Conservation (phyloP, 2,888 invertebrate genomes). For the Phaedon cochleariae region DNA sequence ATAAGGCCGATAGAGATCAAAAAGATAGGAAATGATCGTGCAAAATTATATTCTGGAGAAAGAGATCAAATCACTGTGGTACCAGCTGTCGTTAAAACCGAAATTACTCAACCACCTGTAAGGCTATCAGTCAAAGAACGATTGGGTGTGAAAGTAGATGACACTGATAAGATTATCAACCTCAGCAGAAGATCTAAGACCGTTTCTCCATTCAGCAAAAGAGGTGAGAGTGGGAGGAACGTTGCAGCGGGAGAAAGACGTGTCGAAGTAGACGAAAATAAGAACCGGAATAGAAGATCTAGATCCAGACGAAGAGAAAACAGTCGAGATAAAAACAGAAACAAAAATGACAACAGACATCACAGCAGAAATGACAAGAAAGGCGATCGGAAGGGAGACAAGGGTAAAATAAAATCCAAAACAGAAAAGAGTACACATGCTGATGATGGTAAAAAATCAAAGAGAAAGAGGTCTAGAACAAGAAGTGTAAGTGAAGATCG, state of each 20-base stretch:
- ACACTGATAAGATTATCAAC: conserved; percentile 67
- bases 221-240: conserved; percentile 59
- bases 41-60: conserved; percentile 71
- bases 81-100: conserved; percentile 3
- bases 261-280: conserved; percentile 52
- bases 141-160: conserved; percentile 79
- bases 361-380: conserved; percentile 48
- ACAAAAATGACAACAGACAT: conserved; percentile 55
- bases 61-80: conserved; percentile 26
- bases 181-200: conserved; percentile 61
- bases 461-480: conserved; percentile 49
- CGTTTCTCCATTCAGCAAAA: conserved; percentile 63
- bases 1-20: conserved; percentile 78
- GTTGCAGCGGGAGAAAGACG: conserved; percentile 52
- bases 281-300: conserved; percentile 49
- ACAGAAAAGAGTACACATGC: conserved; percentile 40
- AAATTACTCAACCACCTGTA: conserved; percentile 62
- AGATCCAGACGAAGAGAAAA: conserved; percentile 49
- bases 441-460: conserved; percentile 41
- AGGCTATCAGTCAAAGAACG: conserved; percentile 81
- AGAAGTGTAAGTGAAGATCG: conserved; percentile 51
- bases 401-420: conserved; percentile 20
- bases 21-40: conserved; percentile 75
- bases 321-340: conserved; percentile 52
- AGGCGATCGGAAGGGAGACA: conserved; percentile 34